Base-by-base conservation (phyloP, 2,888 invertebrate genomes). In the Exephanes ischioxanthus region DNA sequence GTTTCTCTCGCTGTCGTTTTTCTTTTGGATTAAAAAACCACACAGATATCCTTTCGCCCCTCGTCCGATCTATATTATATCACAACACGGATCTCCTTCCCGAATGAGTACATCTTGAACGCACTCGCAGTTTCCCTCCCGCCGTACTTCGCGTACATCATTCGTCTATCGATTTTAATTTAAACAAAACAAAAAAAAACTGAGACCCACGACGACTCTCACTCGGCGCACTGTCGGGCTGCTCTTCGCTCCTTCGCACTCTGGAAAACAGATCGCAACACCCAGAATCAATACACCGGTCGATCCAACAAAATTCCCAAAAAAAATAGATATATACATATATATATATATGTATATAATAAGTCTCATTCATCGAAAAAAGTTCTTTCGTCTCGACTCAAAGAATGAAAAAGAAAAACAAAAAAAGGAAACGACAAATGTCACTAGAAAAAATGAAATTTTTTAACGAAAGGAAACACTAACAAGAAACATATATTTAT, bases 61-160 rank as follows among this genome's bases (percentile, higher is more conserved):
- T 45, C 61, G 75, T 66, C 22, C 55, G 67, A 51, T 77, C 72
- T 89, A 75, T 80, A 88, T 91, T 90, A 90, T 87, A 88, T 92
- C 91, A 92, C 92, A 88, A 88, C 89, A 87, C 90, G 86, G 86
- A 85, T 89, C 85, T 90, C 87, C 86, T 90, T 89, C 84, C 81
- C 89, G 85, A 80, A 86, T 82, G 81, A 89, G 89, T 89, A 85
- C 90, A 90, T 89, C 86, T 81, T 87, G 76, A 86, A 88, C 85
- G 87, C 89, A 90, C 90, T 89, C 88, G 76, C 73, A 66, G 70
- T 63, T 76, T 72, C 61, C 26, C 41, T 61, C 19, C 66, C 73
- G 68, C 61, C 73, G 81, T 81, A 80, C 71, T 51, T 58, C 55
- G 70, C 61, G 86, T 58, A 82, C 87, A 87, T 88, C 83, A 80